Evolutionary conservation across 2,113 vertebrate species (phyloP), one percentile per base, ranked within the genome.

Genomic region (Hyaena hyaena): DNA sequence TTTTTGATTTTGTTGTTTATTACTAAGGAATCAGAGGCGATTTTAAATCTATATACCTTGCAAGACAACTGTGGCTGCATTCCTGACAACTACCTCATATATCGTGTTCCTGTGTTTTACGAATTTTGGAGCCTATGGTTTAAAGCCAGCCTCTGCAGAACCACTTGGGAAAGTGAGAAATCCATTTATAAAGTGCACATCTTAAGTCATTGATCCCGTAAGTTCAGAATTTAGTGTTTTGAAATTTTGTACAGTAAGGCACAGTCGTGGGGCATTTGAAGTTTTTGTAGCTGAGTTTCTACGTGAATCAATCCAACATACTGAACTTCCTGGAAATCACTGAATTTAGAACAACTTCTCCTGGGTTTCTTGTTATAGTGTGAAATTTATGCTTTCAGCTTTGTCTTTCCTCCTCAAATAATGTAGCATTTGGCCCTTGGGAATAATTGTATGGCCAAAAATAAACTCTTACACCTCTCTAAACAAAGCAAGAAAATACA

Each of bases 371-470:
- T 96, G 24, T 45, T 80, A 31, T 23, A 19, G 71, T 50, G 24
- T 65, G 7, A 7, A 55, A 96, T 81, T 92, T 96, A 24, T 35
- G 23, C 21, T 69, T 85, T 90, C 50, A 73, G 3, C 6, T 86
- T 91, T 68, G 17, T 23, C 87, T 90, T 35, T 88, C 14, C 65
- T 33, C 1, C 45, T 85, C 55, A 92, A 68, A 93, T 87, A 74
- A 85, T 87, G 55, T 71, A 84, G 53, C 4, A 90, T 84, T 88
- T 80, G 66, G 43, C 35, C 19, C 35, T 10, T 65, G 8, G n/a
- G 43, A 82, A 83, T 90, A 94, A 97, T 95, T 92, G 66, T 3
- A 81, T 4, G 69, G 45, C 19, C 43, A 43, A 97, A 98, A 97
- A 82, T 63, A 97, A 94, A 81, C 35, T 1, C 31, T 58, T 79